Evolutionary conservation across 2,113 vertebrate genomes (phyloP).

Genomic region (Otocyon megalotis): DNA sequence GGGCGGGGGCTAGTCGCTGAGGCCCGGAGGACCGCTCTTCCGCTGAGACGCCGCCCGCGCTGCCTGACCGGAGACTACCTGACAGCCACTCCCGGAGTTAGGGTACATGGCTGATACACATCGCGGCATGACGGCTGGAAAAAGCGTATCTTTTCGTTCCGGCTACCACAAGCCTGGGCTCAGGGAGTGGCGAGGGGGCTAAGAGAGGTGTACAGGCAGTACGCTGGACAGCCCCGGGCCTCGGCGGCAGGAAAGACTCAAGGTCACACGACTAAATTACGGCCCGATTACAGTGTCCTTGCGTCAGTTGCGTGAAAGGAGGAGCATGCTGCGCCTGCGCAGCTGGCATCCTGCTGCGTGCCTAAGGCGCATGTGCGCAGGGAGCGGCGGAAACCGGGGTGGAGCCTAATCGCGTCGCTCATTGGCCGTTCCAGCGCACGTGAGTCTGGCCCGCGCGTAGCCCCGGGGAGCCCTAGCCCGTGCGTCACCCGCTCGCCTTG

Average conservation of each 20-base stretch:
- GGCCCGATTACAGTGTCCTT: slow-evolving; percentile 81
- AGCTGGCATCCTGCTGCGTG: rapidly evolving
- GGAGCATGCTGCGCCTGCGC: slow-evolving; percentile 44
- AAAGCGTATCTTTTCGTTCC: rapidly evolving
- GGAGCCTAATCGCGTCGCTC: background rate
- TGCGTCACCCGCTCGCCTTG: rapidly evolving
- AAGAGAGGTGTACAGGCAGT: background rate
- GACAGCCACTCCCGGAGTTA: background rate
- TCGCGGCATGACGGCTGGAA: background rate
- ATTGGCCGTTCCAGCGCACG: background rate
- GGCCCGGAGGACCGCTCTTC: slow-evolving; percentile 50
- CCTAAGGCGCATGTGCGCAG: background rate
- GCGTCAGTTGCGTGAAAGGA: slow-evolving; percentile 77
- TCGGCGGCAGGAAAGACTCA: slow-evolving; percentile 72
- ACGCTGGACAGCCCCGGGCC: background rate
- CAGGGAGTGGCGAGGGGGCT: background rate
- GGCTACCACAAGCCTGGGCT: background rate
- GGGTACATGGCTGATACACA: rapidly evolving
- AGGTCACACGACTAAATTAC: slow-evolving; percentile 86
- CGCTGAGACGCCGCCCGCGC: rapidly evolving
- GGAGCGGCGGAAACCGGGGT: background rate
- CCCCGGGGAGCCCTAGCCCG: background rate
- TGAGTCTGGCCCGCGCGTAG: background rate
- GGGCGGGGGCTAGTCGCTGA: background rate
- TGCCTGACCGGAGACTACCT: slow-evolving; percentile 39